Base-by-base conservation (phyloP, 2,888 invertebrate species). In the Chaetogeoica ovagalla region DNA sequence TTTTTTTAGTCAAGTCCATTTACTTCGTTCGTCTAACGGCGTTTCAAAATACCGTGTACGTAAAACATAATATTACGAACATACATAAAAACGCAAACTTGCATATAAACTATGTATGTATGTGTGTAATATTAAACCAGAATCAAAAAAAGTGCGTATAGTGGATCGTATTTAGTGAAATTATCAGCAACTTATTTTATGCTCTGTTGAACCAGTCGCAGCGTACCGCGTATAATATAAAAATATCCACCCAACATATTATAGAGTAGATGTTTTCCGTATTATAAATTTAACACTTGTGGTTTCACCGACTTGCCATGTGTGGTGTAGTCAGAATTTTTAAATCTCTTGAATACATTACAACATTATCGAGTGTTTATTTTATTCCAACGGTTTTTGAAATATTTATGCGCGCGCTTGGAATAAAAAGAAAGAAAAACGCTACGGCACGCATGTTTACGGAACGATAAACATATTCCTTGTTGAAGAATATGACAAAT, bases 401-500 rank as follows among this genome's bases (percentile, higher is more conserved):
- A 37, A 75, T 39, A 65, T 39, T 57, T 66, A 23, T 57, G 17
- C 19, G 9, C 8, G 21, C 17, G 63, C 43, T 66, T 8, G 1
- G 65, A 23, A 65, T 19, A 39, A 66, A 30, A 30, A 30, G 30
- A 30, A 30, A 21, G 15, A 65, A 75, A 30, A 57, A 52, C 39
- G 52, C 17, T 71, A 43, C 55, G 30, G 23, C 11, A 13, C 13
- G 75, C 66, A 11, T 39, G 63, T 62, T 72, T 62, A 19, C 13
- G 13, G 48, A 48, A 48, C 48, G 13, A 11, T 19, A 55, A 55
- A 55, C 17, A 15, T 59, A 55, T 55, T 30, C 30, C 30, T 30
- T 65, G 21, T 74, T 39, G 52, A 74, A 74, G 63, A 74, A 74
- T 65, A 74, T 65, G 55, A 65, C n/a, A n/a, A n/a, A n/a, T n/a